These are phyloP conservation scores for Aphelenchoides fujianensis DNA, from an alignment of 1,140 invertebrate species.

Conservation along the genomic window DNA sequence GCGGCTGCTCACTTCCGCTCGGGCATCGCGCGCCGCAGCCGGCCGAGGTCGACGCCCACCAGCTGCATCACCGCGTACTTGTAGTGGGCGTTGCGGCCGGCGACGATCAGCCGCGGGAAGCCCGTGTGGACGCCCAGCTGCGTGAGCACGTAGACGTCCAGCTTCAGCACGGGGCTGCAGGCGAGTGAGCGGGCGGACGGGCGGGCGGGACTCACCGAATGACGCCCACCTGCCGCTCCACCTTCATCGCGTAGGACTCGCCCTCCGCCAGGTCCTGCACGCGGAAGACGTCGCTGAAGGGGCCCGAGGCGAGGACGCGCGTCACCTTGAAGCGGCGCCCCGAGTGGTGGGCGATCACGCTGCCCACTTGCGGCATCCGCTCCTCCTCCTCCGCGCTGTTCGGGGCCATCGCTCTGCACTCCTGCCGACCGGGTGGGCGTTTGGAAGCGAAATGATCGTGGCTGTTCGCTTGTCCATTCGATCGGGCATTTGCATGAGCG, in stretches of 20 bases:
- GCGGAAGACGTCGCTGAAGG: conserved; percentile 40
- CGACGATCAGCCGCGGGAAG: conserved; percentile 29
- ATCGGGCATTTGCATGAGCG: no score
- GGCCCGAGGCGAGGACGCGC: conserved; percentile 33
- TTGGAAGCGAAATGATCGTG: no score
- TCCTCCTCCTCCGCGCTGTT: conserved; percentile 3
- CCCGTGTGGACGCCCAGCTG: conserved; percentile 9
- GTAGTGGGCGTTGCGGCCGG: conserved; percentile 26
- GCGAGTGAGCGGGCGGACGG: no score
- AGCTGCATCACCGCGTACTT: conserved; percentile 37
- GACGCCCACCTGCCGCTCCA: conserved; percentile 30
- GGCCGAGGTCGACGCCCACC: conserved; percentile 25
- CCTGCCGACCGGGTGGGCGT: no score
- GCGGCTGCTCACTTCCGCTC: no score
- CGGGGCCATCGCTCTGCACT: no score
- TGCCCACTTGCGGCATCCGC: conserved; percentile 20
- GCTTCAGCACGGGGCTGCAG: conserved; percentile 38
- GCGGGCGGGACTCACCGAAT: conserved; percentile 12
- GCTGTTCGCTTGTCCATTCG: no score
- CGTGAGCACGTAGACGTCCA: conserved; percentile 40
- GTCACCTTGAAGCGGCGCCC: conserved; percentile 28
- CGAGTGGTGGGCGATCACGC: conserved; percentile 6
- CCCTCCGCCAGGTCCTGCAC: conserved; percentile 24
- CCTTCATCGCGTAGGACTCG: conserved; percentile 40
- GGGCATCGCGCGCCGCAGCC: conserved; percentile 30